Conservation (phyloP, 2,888 invertebrate genomes). For the Drosophila limbata region DNA sequence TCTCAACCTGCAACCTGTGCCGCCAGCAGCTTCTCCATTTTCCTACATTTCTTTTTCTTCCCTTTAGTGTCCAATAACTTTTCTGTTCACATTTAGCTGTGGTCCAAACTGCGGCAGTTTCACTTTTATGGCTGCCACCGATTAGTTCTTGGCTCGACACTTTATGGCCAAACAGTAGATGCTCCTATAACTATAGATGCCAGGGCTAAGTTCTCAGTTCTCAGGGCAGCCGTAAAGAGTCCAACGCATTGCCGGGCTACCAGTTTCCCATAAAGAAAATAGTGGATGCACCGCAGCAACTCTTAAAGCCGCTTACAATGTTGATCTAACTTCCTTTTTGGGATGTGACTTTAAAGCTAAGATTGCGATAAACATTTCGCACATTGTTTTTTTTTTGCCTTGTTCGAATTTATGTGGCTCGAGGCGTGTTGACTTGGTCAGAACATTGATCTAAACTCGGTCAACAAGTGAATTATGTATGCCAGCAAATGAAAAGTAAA, state of each 20-base stretch:
- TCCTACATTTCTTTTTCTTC: background rate
- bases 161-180: constrained; percentile 53
- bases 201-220: constrained; percentile 12
- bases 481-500: constrained; percentile 23
- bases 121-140: constrained; percentile 69
- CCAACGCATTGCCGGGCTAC: constrained; percentile 16
- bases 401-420: background rate
- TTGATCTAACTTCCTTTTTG: background rate
- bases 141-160: constrained; percentile 63
- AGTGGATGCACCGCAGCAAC: background rate
- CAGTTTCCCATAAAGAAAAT: constrained; percentile 13
- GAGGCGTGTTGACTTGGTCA: constrained; percentile 24
- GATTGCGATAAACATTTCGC: background rate
- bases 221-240: constrained; percentile 36
- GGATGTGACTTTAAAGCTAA: background rate
- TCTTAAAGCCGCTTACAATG: constrained; percentile 14
- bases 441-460: constrained; percentile 47
- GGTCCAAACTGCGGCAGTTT: constrained; percentile 38
- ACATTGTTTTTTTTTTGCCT: constrained; percentile 6
- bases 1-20: constrained; percentile 24
- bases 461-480: constrained; percentile 39
- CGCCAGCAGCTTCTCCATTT: constrained; percentile 11
- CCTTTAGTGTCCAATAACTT: constrained; percentile 56
- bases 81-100: constrained; percentile 10
- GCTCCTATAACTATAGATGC: constrained; percentile 5